These are phyloP conservation scores for Gnathonemus echidnorhynchus DNA, from an alignment of 2,113 vertebrate genomes.

Conservation along the genomic window DNA sequence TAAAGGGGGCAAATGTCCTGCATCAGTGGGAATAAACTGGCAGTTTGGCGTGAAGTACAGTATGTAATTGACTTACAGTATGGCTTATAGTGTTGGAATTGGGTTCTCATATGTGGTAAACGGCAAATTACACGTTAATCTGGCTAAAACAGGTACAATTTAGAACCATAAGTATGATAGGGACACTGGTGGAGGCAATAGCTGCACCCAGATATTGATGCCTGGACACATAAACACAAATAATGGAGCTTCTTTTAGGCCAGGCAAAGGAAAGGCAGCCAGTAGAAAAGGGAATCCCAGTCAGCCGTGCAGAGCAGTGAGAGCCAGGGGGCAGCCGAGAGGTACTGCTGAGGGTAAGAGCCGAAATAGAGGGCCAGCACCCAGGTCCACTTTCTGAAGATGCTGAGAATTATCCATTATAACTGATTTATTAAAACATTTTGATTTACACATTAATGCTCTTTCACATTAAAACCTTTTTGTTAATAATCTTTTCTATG, in stretches of 20 bases:
- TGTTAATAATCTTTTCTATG: neutral
- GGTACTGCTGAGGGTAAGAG: neutral
- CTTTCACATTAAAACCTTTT: neutral
- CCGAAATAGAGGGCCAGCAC: neutral
- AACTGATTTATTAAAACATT: neutral
- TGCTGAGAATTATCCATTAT: neutral
- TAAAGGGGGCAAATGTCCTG: no score
- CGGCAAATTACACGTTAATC: neutral
- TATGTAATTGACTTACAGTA: neutral
- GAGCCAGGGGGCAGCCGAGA: neutral
- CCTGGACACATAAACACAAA: neutral
- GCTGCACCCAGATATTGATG: neutral
- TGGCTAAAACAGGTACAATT: neutral
- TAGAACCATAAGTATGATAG: neutral
- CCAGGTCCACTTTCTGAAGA: neutral
- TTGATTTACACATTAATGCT: neutral
- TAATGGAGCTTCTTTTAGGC: neutral
- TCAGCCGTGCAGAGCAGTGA: neutral
- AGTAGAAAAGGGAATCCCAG: neutral
- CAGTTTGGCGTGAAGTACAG: neutral
- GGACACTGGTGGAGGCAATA: neutral
- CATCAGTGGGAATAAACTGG: neutral
- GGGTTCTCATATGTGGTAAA: neutral
- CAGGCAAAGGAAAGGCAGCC: neutral
- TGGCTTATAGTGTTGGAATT: neutral